A percentile compares a stretch with the other conserved stretches of the same genome.
phyloP scores from a whole-genome alignment of 1,140 invertebrate genomes.

The Brevipalpus yothersi region DNA sequence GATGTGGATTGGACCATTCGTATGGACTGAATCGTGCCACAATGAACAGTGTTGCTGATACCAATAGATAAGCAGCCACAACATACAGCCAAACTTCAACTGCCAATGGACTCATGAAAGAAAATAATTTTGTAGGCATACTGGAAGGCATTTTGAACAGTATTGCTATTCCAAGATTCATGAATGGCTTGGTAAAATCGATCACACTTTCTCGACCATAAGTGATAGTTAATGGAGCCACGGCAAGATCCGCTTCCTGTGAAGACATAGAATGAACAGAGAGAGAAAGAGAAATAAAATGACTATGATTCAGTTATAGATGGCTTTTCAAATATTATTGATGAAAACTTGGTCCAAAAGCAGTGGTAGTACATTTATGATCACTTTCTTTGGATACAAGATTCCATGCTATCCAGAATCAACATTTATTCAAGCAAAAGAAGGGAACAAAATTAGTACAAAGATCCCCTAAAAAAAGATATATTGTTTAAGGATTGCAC shows the following conservation, averaged over 20 bases:
- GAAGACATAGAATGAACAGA: background rate
- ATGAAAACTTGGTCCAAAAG: too few species aligned
- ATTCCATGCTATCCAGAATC: too few species aligned
- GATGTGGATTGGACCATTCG: constrained; percentile 51
- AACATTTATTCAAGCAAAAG: too few species aligned
- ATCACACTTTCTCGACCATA: constrained; percentile 66
- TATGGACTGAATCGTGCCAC: constrained; percentile 74
- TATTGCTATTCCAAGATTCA: constrained; percentile 52
- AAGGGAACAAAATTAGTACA: too few species aligned
- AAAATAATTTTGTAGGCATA: constrained; percentile 69
- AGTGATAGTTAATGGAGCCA: constrained; percentile 47
- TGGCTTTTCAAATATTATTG: too few species aligned
- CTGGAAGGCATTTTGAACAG: constrained; percentile 33
- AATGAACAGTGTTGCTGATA: constrained; percentile 70
- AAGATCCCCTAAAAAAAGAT: too few species aligned
- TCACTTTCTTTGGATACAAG: too few species aligned
- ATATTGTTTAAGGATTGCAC: too few species aligned
- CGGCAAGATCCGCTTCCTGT: constrained; percentile 26
- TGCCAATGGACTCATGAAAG: constrained; percentile 73
- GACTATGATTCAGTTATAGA: too few species aligned
- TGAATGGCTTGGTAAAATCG: constrained; percentile 85
- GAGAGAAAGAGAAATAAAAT: background rate
- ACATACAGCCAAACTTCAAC: constrained; percentile 90
- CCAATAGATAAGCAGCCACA: constrained; percentile 71
- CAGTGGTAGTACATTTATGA: too few species aligned